These are phyloP conservation scores for Buceros bicornis DNA, from an alignment of 2,797 vertebrate genomes.

Conservation along the genomic window DNA sequence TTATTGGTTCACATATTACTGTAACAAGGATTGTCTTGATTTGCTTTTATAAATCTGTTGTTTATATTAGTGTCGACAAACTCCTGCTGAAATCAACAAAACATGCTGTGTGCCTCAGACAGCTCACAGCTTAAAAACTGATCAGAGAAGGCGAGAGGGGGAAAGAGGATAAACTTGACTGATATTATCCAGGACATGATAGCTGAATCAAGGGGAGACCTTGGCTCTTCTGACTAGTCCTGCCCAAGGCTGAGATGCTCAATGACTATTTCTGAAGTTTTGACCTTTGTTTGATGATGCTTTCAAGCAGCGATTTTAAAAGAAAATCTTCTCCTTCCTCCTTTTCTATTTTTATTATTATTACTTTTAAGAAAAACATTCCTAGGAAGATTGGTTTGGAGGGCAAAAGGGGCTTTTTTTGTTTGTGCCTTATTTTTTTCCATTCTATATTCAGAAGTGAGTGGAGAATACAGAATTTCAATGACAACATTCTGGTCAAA, in stretches of 20 bases:
- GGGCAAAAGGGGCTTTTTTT: neutral
- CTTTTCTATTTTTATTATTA: neutral
- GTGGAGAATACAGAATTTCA: neutral
- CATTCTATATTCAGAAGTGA: neutral
- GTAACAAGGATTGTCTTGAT: neutral
- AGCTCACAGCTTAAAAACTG: neutral
- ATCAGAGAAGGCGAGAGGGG: neutral
- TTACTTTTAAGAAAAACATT: neutral
- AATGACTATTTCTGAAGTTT: neutral
- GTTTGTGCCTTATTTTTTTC: neutral
- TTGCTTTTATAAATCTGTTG: neutral
- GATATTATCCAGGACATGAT: neutral
- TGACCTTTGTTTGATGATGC: neutral
- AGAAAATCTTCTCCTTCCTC: neutral
- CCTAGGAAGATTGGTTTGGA: neutral
- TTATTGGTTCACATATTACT: neutral
- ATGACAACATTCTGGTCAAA: neutral
- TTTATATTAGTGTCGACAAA: neutral
- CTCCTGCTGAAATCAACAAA: neutral
- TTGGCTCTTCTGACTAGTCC: neutral
- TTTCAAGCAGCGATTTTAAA: neutral
- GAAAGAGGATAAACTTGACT: neutral
- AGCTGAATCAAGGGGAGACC: neutral
- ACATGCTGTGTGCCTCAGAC: neutral
- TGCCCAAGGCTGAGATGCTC: neutral